Evolutionary conservation across 2,797 vertebrate genomes (phyloP).

Genomic region (Poliocrania exsul): DNA sequence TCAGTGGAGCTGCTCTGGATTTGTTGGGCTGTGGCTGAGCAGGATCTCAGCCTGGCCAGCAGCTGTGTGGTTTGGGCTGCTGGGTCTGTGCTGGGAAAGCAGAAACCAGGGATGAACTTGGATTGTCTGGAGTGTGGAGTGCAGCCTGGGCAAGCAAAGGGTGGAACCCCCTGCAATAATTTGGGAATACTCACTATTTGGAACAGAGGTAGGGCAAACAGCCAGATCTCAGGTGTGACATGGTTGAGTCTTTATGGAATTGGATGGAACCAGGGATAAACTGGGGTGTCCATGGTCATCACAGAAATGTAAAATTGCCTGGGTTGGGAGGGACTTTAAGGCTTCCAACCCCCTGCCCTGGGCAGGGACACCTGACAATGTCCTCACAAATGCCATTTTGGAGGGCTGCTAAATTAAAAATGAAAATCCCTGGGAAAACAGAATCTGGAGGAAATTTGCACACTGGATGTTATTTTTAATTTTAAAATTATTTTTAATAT

Average conservation of each 20-base stretch:
- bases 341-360: fast-evolving
- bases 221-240: fast-evolving
- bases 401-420: not conserved
- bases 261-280: not conserved
- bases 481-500: fast-evolving
- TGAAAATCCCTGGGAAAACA: not conserved
- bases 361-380: not conserved
- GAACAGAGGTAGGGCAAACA: fast-evolving
- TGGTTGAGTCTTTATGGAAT: fast-evolving
- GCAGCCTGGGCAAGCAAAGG: not conserved
- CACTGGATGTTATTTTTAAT: not conserved
- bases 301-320: fast-evolving
- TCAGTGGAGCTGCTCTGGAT: not conserved
- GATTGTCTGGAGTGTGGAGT: fast-evolving
- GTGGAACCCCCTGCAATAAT: fast-evolving
- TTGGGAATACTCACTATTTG: fast-evolving
- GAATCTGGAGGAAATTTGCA: fast-evolving
- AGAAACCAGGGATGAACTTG: fast-evolving
- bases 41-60: fast-evolving
- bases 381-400: not conserved
- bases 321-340: not conserved
- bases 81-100: fast-evolving
- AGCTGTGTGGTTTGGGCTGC: fast-evolving
- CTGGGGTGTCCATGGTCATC: fast-evolving
- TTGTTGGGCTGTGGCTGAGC: not conserved